These are phyloP conservation scores for Seriola quinqueradiata DNA, from an alignment of 2,113 vertebrate species.

Conservation along the genomic window DNA sequence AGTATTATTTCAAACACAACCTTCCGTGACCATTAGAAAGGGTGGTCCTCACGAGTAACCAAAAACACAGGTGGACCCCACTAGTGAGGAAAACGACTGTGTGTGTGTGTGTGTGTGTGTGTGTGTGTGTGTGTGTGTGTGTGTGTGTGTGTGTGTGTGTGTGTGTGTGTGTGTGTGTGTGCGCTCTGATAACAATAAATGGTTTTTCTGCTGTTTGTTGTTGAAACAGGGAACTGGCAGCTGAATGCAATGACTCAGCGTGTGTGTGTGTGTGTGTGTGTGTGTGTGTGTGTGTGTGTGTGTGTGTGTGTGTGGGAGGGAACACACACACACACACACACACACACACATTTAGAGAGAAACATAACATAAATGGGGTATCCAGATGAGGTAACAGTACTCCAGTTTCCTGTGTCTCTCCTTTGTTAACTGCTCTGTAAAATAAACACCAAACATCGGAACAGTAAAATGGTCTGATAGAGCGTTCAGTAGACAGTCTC, in stretches of 20 bases:
- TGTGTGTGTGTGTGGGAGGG: too few relatives aligned
- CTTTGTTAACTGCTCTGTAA: constrained; percentile 14
- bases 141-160: too few relatives aligned
- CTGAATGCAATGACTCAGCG: constrained; percentile 60
- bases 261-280: background rate
- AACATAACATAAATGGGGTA: constrained; percentile 50
- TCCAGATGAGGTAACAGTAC: constrained; percentile 61
- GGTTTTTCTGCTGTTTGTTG: constrained; percentile 61
- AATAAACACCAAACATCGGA: constrained; percentile 12
- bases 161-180: background rate
- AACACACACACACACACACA: constrained; percentile 8
- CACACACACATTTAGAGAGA: constrained; percentile 6
- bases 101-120: background rate
- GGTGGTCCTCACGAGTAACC: background rate
- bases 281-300: too few relatives aligned
- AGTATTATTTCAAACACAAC: background rate
- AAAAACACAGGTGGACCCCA: background rate
- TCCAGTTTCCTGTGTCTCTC: constrained; percentile 32
- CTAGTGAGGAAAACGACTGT: background rate
- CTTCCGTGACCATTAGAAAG: background rate
- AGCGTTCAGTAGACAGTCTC: background rate
- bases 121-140: background rate
- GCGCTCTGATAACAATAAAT: constrained; percentile 17
- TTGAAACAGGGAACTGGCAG: constrained; percentile 63
- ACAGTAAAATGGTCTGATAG: background rate